Evolutionary conservation across 1,140 invertebrate genomes (phyloP).

Genomic region (Lepidotrigona ventralis): DNA sequence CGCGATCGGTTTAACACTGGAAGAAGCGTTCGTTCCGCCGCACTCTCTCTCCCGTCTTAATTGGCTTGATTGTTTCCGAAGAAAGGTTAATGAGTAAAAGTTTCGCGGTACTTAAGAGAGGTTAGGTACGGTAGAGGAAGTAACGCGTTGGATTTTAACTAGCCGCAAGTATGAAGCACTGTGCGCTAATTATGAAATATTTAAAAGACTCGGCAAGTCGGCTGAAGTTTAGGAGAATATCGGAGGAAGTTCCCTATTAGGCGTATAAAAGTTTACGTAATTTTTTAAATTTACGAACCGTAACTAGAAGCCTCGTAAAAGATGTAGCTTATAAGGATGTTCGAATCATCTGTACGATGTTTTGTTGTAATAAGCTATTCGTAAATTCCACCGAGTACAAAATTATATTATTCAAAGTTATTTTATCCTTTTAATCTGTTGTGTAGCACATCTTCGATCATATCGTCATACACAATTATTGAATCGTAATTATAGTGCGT

Average conservation of each 20-base stretch:
- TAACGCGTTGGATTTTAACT: background rate
- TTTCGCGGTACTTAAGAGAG: background rate
- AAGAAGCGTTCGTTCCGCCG: background rate
- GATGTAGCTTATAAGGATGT: too few relatives aligned
- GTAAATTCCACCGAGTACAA: too few relatives aligned
- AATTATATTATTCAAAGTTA: too few relatives aligned
- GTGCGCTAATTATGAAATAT: background rate
- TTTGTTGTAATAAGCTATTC: too few relatives aligned
- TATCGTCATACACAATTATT: too few relatives aligned
- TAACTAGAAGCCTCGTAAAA: background rate
- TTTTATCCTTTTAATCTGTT: too few relatives aligned
- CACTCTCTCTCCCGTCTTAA: constrained; percentile 7
- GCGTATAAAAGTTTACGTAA: background rate
- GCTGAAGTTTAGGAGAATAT: background rate
- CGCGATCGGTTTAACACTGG: background rate
- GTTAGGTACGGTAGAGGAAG: background rate
- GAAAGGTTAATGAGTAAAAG: constrained; percentile 16
- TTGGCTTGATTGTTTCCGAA: constrained; percentile 4
- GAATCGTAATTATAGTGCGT: too few relatives aligned
- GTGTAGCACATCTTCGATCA: too few relatives aligned
- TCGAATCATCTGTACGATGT: too few relatives aligned
- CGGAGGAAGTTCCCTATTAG: too few relatives aligned
- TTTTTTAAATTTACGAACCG: too few relatives aligned
- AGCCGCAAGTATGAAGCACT: background rate
- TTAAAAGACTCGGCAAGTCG: too few relatives aligned